A percentile compares a stretch with the other conserved stretches of the same genome.
phyloP scores from a whole-genome alignment of 2,113 vertebrate species.

The Psammodynastes pulverulentus region DNA sequence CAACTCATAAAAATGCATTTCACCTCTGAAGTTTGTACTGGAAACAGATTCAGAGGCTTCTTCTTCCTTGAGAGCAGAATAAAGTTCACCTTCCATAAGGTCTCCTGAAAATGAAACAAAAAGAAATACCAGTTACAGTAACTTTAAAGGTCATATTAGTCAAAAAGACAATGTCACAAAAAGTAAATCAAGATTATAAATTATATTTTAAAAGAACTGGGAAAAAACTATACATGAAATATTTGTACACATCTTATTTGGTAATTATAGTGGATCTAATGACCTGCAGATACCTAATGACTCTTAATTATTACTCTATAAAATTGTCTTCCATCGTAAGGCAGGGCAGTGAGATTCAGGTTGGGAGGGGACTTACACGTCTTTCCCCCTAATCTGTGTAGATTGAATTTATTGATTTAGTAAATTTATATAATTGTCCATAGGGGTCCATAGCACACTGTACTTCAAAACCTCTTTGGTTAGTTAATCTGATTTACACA shows the following conservation, averaged over 20 bases:
- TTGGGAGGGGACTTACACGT: neutral
- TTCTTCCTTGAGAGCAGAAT: constrained; percentile 93
- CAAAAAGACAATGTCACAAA: neutral
- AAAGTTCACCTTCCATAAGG: constrained; percentile 94
- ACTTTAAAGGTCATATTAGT: neutral
- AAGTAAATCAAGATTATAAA: neutral
- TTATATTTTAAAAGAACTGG: neutral
- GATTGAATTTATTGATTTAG: neutral
- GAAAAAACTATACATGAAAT: neutral
- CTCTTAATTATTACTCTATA: neutral
- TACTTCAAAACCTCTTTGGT: neutral
- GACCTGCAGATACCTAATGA: neutral
- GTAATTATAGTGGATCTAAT: neutral
- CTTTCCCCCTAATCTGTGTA: neutral
- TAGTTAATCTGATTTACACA: neutral
- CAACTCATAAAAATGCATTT: constrained; percentile 98
- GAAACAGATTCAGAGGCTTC: constrained; percentile 84
- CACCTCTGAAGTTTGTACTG: constrained; percentile 93
- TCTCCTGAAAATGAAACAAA: constrained; percentile 75
- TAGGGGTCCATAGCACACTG: neutral
- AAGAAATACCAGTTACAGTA: constrained; percentile 6
- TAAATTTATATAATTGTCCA: neutral
- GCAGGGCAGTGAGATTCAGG: neutral
- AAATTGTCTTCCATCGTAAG: neutral
- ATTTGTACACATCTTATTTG: neutral